These are phyloP conservation scores for Machimus rusticus DNA, from an alignment of 2,888 invertebrate genomes.

Conservation along the genomic window DNA sequence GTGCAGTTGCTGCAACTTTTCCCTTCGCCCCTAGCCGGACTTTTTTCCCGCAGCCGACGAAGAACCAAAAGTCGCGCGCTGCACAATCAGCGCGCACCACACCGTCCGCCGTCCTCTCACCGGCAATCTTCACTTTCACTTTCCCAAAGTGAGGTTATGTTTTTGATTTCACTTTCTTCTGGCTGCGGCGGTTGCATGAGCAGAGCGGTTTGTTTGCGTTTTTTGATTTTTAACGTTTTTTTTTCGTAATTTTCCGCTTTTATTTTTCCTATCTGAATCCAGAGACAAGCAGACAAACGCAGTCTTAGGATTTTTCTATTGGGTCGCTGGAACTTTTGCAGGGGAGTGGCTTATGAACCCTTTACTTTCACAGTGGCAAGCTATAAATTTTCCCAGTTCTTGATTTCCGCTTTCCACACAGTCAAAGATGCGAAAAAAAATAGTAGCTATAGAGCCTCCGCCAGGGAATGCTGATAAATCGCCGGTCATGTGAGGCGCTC, in stretches of 20 bases:
- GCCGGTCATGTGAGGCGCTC: neutral
- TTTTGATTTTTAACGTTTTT: neutral
- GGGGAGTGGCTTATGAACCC: neutral
- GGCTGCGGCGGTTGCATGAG: neutral
- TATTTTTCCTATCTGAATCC: neutral
- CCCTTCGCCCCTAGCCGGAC: neutral
- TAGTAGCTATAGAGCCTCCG: neutral
- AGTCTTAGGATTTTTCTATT: neutral
- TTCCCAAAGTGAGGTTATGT: slow-evolving; percentile 21
- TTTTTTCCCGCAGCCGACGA: neutral
- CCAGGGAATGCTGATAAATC: neutral
- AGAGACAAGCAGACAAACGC: too few species aligned
- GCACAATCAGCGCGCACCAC: neutral
- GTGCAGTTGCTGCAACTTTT: neutral
- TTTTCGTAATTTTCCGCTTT: neutral
- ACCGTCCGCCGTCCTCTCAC: neutral
- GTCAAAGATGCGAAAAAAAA: neutral
- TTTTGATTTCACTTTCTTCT: slow-evolving; percentile 25
- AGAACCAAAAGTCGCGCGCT: neutral
- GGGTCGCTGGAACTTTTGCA: too few species aligned
- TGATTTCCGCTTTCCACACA: slow-evolving; percentile 24
- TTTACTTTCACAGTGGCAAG: neutral
- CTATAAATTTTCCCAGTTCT: slow-evolving; percentile 9
- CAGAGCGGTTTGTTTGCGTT: neutral
- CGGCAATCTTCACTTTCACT: slow-evolving; percentile 8